These are phyloP conservation scores for Seira ritae DNA, from an alignment of 2,888 invertebrate species.

Conservation along the genomic window DNA sequence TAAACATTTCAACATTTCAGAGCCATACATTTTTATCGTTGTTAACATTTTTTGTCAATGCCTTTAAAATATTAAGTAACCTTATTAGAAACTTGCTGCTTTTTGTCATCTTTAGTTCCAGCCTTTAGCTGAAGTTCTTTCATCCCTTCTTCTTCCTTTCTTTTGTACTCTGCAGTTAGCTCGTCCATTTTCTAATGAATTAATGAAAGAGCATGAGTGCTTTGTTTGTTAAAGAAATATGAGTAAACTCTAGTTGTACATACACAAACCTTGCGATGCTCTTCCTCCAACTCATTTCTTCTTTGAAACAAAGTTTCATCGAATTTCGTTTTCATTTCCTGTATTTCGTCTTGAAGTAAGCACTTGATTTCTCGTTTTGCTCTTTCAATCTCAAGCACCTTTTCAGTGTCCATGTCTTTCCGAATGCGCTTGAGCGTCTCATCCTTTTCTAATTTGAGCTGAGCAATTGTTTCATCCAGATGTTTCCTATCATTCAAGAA, in stretches of 20 bases:
- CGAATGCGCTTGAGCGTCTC: conserved; percentile 48
- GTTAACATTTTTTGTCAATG: too few species aligned
- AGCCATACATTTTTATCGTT: conserved; percentile 26
- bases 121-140: too few species aligned
- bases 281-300: conserved; percentile 54
- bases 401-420: conserved; percentile 58
- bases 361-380: conserved; percentile 62
- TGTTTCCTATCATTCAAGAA: conserved; percentile 48
- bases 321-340: conserved; percentile 79
- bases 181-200: conserved; percentile 22
- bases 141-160: conserved; percentile 27
- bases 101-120: too few species aligned
- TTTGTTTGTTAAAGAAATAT: too few species aligned
- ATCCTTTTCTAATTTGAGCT: conserved; percentile 66
- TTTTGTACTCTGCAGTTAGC: conserved; percentile 18
- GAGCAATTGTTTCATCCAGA: conserved; percentile 57
- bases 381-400: conserved; percentile 59
- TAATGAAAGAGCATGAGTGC: too few species aligned
- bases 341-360: conserved; percentile 76
- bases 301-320: conserved; percentile 74
- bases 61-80: too few species aligned
- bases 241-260: too few species aligned
- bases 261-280: conserved; percentile 51
- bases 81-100: too few species aligned
- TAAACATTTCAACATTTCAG: too few species aligned